Base-by-base conservation (phyloP, 1,140 invertebrate species). In the Zaprionus gabonicus region DNA sequence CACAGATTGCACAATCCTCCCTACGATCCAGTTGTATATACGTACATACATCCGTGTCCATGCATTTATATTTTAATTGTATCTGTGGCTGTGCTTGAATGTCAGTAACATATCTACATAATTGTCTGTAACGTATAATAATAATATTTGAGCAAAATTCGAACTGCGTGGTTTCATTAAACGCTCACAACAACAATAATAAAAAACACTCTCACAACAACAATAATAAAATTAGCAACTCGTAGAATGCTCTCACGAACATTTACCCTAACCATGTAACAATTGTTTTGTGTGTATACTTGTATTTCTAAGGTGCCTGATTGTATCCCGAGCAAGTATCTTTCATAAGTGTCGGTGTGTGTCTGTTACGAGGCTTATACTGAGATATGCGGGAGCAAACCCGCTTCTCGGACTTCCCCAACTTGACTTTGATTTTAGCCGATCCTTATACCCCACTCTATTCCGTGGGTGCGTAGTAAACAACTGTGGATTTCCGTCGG, bases 111-210 rank as follows among this genome's bases (percentile, higher is more conserved):
- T 28, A 58, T 36, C 31, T 65, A 27, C 44, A 34, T 79, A 41
- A 76, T 36, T 74, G 70, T 53, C 56, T 76, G 71, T 82, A 57
- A 71, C 68, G 72, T 86, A 65, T 76, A 72, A 67, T 55, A 74
- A 76, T 64, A 68, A 87, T 79, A 90, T 90, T 88, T 88, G 85
- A 88, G 85, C 85, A 88, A 88, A 88, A 90, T 80, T 90, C 69
- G 59, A 90, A 81, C 81, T 87, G 84, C 75, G 70, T 83, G 68
- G 70, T 70, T 64, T 67, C 56, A 83, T 73, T 49, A 57, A 88
- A 87, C 80, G 78, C 69, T 88, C 69, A 87, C 84, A 87, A 88
- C 85, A 88, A 81, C 78, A 81, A 84, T 71, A 59, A 71, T 76
- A 70, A 73, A 73, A 67, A 65, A 59, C 83, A 87, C 78, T 83